These are phyloP conservation scores for Myxocyprinus asiaticus DNA, from an alignment of 2,113 vertebrate genomes.

Conservation along the genomic window DNA sequence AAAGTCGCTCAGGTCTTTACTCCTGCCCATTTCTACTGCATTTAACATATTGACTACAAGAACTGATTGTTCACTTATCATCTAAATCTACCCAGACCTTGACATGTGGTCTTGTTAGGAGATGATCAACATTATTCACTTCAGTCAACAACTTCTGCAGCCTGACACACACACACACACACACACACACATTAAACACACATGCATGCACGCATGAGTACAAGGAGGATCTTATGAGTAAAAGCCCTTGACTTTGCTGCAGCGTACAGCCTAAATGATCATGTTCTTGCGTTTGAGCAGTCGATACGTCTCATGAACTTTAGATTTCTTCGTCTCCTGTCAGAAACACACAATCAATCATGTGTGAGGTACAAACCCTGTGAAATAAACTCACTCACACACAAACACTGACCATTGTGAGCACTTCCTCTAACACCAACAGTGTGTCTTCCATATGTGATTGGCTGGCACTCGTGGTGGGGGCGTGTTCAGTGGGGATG, in stretches of 20 bases:
- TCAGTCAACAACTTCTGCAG: slow-evolving; percentile 93
- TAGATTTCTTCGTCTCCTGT: slow-evolving; percentile 51
- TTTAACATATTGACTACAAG: too few species aligned
- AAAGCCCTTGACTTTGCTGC: slow-evolving; percentile 84
- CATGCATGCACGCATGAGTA: too few species aligned
- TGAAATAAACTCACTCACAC: too few species aligned
- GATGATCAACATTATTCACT: slow-evolving; percentile 21
- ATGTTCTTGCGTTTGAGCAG: slow-evolving; percentile 90
- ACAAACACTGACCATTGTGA: slow-evolving; percentile 62
- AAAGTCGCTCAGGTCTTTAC: too few species aligned
- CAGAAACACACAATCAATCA: neutral
- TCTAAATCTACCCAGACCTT: too few species aligned
- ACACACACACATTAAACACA: too few species aligned
- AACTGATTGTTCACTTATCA: too few species aligned
- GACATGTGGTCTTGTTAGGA: too few species aligned
- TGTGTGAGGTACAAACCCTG: neutral
- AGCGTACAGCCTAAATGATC: slow-evolving; percentile 87
- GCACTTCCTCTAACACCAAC: slow-evolving; percentile 46
- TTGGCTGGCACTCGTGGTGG: slow-evolving; percentile 11
- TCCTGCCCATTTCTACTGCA: too few species aligned
- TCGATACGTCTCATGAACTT: slow-evolving; percentile 84
- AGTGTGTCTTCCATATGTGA: neutral
- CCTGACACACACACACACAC: slow-evolving; percentile 64
- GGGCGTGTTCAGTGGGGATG: neutral
- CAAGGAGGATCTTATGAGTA: slow-evolving; percentile 80